These are phyloP conservation scores for Cygnus olor DNA, from an alignment of 2,797 vertebrate species.

Conservation along the genomic window DNA sequence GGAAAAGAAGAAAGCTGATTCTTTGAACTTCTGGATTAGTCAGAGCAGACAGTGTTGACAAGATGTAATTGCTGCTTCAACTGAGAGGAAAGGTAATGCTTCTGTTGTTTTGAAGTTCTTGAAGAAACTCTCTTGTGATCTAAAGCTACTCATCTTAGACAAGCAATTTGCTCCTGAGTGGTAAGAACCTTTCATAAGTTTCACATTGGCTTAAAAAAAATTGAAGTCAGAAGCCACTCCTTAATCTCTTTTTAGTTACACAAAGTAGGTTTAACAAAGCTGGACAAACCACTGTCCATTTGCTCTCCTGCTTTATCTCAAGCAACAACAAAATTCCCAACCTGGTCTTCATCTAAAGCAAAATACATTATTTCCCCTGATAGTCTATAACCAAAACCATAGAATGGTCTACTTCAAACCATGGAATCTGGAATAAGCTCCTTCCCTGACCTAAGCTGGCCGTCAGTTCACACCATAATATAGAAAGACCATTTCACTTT, in stretches of 20 bases:
- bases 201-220: neutral
- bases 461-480: neutral
- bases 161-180: conserved; percentile 17
- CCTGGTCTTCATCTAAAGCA: neutral
- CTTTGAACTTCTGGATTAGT: conserved; percentile 63
- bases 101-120: conserved; percentile 38
- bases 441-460: neutral
- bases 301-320: neutral
- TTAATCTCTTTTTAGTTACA: neutral
- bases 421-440: neutral
- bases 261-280: neutral
- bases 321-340: neutral
- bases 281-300: fast-evolving
- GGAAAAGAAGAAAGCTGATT: neutral
- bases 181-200: neutral
- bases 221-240: neutral
- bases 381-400: neutral
- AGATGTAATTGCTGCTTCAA: conserved; percentile 45
- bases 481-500: neutral
- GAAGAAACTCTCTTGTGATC: conserved; percentile 22
- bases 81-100: neutral
- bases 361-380: neutral
- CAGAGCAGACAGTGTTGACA: conserved; percentile 43
- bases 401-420: neutral
- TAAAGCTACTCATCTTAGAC: neutral